Percentiles rank a stretch among this genome's conserved stretches.
These are phyloP conservation scores for Capreolus pygargus DNA, from an alignment of 2,113 vertebrate species.

Conservation along the genomic window DNA sequence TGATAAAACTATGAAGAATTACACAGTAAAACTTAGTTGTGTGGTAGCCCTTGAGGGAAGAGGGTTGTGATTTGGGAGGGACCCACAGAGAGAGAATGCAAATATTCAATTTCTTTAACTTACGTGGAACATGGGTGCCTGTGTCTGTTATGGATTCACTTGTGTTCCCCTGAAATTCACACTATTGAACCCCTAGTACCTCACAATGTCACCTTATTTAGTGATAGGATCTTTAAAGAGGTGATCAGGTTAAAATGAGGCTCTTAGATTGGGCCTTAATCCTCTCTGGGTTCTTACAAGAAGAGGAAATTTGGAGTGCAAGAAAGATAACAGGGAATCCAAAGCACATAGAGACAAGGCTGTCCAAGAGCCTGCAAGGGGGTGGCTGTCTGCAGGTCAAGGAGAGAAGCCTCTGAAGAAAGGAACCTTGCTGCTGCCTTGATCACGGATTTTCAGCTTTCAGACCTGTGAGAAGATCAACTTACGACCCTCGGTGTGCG, in stretches of 20 bases:
- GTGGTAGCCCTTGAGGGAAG: fast-evolving
- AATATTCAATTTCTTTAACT: neutral
- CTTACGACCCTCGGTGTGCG: fast-evolving
- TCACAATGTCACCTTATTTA: neutral
- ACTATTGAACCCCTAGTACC: neutral
- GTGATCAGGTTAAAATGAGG: neutral
- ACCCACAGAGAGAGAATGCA: too few species aligned
- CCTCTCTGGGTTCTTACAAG: neutral
- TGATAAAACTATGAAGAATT: neutral
- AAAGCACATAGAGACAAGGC: neutral
- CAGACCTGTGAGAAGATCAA: neutral
- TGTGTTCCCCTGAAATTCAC: neutral
- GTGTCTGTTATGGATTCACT: neutral
- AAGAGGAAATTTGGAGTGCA: neutral
- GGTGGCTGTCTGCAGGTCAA: fast-evolving
- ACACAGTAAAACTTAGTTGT: neutral
- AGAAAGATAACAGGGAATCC: neutral
- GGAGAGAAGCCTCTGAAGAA: neutral
- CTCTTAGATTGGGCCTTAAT: neutral
- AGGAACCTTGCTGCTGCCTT: too few species aligned
- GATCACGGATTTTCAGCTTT: neutral
- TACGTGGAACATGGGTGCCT: neutral
- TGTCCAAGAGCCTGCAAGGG: neutral
- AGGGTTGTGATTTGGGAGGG: neutral
- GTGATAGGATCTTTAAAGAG: neutral